phyloP scores from a whole-genome alignment of 2,113 vertebrate species.

The Anolis carolinensis region DNA sequence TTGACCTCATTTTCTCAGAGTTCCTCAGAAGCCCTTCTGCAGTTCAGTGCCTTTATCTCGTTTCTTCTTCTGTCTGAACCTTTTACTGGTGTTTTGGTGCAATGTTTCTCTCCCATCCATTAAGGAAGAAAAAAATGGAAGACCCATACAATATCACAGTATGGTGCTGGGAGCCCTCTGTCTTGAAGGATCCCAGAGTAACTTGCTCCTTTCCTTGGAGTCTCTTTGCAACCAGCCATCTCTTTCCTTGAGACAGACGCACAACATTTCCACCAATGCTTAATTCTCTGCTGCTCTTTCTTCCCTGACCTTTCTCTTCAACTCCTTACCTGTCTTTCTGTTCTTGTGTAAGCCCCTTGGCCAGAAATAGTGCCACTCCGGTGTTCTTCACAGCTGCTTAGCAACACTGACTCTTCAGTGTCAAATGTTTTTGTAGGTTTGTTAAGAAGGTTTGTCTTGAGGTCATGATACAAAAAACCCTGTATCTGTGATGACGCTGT shows the following conservation, averaged over 20 bases:
- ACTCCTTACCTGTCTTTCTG: background rate
- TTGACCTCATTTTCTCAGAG: background rate
- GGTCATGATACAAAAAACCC: background rate
- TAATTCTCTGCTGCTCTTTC: background rate
- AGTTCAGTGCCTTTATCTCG: background rate
- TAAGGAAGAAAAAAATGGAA: background rate
- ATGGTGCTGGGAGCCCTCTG: background rate
- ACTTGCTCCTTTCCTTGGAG: background rate
- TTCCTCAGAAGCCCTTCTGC: background rate
- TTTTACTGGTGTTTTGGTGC: background rate
- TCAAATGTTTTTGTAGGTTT: background rate
- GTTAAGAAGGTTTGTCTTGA: background rate
- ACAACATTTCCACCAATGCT: background rate
- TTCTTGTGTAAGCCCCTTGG: background rate
- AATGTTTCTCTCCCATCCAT: background rate
- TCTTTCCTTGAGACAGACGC: background rate
- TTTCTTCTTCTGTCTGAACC: background rate
- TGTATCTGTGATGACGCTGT: background rate
- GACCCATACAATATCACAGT: background rate
- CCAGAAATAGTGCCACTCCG: background rate
- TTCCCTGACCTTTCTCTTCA: background rate
- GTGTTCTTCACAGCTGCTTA: background rate
- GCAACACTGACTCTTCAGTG: background rate
- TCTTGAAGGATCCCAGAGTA: background rate
- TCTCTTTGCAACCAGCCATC: background rate